Evolutionary conservation across 2,888 invertebrate genomes (phyloP).

Genomic region (Pristionchus entomophagus): DNA sequence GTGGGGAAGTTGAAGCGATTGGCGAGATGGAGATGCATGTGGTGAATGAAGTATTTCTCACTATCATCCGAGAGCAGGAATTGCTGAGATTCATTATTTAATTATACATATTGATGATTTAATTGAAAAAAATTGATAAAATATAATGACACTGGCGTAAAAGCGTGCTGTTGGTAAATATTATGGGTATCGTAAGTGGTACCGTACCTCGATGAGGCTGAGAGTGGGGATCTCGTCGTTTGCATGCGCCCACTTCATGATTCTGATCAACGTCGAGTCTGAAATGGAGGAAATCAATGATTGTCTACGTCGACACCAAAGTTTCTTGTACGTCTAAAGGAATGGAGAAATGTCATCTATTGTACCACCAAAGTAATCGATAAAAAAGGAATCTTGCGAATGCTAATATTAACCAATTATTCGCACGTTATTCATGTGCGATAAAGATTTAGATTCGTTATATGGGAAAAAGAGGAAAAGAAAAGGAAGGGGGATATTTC

Average conservation of each 20-base stretch:
- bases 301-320: too few relatives aligned
- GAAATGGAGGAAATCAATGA: neutral
- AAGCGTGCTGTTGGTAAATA: too few relatives aligned
- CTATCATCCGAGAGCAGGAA: neutral
- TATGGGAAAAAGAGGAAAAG: too few relatives aligned
- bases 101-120: neutral
- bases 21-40: constrained; percentile 31
- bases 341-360: too few relatives aligned
- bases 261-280: neutral
- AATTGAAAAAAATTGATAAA: neutral
- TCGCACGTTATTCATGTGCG: too few relatives aligned
- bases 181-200: neutral
- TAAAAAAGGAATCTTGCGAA: too few relatives aligned
- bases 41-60: neutral
- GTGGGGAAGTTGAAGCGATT: constrained; percentile 32
- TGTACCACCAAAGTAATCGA: too few relatives aligned
- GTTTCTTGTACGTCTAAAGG: too few relatives aligned
- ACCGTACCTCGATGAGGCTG: constrained; percentile 23
- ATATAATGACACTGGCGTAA: too few relatives aligned
- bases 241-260: constrained; percentile 8
- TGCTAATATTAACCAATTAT: too few relatives aligned
- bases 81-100: neutral
- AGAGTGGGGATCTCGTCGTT: neutral
- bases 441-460: too few relatives aligned
- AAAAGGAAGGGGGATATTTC: too few relatives aligned